Evolutionary conservation across 2,113 vertebrate species (phyloP).

Genomic region (Agapornis roseicollis): DNA sequence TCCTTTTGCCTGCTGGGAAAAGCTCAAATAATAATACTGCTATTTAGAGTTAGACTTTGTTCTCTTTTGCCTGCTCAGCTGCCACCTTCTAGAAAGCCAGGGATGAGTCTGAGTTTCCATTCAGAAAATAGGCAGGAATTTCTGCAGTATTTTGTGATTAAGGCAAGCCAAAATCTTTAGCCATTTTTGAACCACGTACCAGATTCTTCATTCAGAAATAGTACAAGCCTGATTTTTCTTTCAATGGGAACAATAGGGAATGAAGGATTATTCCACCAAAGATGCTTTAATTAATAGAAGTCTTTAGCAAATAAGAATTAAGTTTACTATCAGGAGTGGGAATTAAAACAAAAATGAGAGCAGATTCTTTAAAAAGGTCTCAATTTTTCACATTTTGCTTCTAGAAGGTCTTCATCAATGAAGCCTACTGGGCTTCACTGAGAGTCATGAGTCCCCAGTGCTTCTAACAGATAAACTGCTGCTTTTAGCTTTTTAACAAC

Average conservation of each 20-base stretch:
- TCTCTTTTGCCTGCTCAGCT: not conserved
- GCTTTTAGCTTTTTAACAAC: not conserved
- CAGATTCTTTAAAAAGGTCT: not conserved
- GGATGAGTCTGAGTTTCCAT: not conserved
- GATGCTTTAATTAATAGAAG: not conserved
- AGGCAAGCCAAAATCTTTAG: not conserved
- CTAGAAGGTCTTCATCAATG: not conserved
- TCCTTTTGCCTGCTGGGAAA: not conserved
- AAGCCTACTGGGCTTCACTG: not conserved
- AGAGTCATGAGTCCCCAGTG: not conserved
- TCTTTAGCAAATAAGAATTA: not conserved
- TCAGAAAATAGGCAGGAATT: not conserved
- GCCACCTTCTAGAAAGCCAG: not conserved
- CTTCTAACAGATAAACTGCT: not conserved
- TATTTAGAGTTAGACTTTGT: not conserved
- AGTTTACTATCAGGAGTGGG: not conserved
- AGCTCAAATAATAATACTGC: not conserved
- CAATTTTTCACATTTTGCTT: not conserved
- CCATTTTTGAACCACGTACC: not conserved
- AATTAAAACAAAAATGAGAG: not conserved
- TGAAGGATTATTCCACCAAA: not conserved
- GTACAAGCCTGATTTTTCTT: not conserved
- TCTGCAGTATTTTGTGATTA: not conserved
- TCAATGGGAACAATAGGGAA: not conserved
- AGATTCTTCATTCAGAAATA: not conserved